Evolutionary conservation across 2,113 vertebrate species (phyloP).

Genomic region (cattle (Bos taurus)): DNA sequence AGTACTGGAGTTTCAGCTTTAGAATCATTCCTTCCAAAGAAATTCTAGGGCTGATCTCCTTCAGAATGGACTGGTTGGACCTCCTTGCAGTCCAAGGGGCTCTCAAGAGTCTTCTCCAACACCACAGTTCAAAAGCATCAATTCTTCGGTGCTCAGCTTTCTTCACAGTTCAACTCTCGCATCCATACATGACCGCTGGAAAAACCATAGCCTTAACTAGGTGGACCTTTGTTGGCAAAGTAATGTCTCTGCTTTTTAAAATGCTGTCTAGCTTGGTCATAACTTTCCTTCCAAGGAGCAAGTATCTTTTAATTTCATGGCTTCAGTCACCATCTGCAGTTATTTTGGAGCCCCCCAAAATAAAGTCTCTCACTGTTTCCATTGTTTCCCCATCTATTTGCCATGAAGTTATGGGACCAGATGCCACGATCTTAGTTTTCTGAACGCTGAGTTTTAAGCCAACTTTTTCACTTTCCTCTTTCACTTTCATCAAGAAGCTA

Average conservation of each 20-base stretch:
- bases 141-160: accelerated
- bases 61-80: background rate
- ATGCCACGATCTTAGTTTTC: no score
- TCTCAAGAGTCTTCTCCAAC: background rate
- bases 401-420: no score
- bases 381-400: no score
- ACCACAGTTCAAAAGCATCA: background rate
- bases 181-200: background rate
- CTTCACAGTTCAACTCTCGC: background rate
- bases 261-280: no score
- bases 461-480: background rate
- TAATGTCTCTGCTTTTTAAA: no score
- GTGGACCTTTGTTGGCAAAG: no score
- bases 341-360: no score
- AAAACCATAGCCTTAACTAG: background rate
- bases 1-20: background rate
- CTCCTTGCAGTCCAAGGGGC: background rate
- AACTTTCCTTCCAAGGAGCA: no score
- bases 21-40: background rate
- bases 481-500: background rate
- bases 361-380: no score
- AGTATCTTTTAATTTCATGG: no score
- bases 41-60: background rate
- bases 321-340: no score
- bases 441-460: no score